These are phyloP conservation scores for Automeris io DNA, from an alignment of 2,888 invertebrate genomes.

Conservation along the genomic window DNA sequence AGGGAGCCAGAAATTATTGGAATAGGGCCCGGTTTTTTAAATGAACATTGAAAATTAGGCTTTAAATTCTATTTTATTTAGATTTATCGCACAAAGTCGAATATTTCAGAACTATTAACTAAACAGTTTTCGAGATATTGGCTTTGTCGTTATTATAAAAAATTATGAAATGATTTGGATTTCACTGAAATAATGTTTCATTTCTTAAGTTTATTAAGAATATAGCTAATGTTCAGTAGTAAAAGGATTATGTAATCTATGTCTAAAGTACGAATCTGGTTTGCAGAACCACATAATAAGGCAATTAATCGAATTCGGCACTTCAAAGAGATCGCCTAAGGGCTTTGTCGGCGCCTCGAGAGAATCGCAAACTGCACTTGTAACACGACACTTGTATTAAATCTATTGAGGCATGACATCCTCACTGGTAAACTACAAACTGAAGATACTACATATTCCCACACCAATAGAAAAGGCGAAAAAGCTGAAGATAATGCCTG, in stretches of 20 bases:
- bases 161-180: background rate
- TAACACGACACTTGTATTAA: conserved; percentile 63
- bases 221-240: too few species aligned
- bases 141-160: too few species aligned
- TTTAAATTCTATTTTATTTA: background rate
- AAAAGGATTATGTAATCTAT: background rate
- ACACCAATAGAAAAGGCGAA: conserved; percentile 31
- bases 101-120: background rate
- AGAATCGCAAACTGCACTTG: conserved; percentile 31
- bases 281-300: conserved; percentile 54
- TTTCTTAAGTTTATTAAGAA: background rate
- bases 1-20: conserved; percentile 1
- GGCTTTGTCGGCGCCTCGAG: conserved; percentile 63
- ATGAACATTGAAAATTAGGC: too few species aligned
- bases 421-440: conserved; percentile 22
- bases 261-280: conserved; percentile 3
- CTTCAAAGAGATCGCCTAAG: conserved; percentile 62
- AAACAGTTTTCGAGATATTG: background rate
- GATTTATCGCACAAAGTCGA: background rate
- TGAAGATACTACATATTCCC: conserved; percentile 39
- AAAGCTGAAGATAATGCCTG: conserved; percentile 32
- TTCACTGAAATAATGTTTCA: background rate
- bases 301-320: conserved; percentile 76
- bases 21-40: background rate
- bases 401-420: conserved; percentile 14